phyloP scores from a whole-genome alignment of 2,113 vertebrate genomes.

The Coryphaenoides rupestris region DNA sequence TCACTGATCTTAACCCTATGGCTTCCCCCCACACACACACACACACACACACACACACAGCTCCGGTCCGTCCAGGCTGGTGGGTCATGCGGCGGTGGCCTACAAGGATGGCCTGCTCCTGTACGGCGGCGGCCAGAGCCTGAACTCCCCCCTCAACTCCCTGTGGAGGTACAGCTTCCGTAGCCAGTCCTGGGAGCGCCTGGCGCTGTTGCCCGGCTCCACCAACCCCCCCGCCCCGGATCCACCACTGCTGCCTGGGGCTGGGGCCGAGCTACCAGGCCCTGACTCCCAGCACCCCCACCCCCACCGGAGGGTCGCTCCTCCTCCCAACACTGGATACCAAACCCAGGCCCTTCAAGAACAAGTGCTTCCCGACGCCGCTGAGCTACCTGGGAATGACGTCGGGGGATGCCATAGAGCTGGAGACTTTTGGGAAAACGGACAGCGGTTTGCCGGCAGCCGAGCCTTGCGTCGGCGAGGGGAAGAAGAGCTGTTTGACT shows the following conservation, averaged over 20 bases:
- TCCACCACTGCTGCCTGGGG: constrained; percentile 77
- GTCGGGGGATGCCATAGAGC: constrained; percentile 68
- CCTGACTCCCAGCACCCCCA: no score
- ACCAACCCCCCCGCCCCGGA: constrained; percentile 65
- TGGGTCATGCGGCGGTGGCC: constrained; percentile 77
- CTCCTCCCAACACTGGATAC: not conserved
- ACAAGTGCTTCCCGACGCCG: constrained; percentile 60
- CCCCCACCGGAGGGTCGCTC: not conserved
- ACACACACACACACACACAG: constrained; percentile 58
- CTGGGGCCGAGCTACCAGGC: constrained; percentile 67
- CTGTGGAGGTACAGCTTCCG: constrained; percentile 81
- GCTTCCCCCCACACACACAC: no score
- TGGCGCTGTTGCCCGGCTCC: constrained; percentile 46
- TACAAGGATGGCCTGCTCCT: constrained; percentile 80
- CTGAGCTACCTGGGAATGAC: constrained; percentile 20
- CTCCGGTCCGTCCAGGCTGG: constrained; percentile 77
- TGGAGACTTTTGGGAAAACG: constrained; percentile 68
- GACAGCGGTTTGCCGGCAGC: not conserved
- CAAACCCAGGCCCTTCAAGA: constrained; percentile 62
- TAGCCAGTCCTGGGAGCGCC: constrained; percentile 71
- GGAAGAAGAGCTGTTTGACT: constrained; percentile 44
- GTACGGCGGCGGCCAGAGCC: constrained; percentile 79
- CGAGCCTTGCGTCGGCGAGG: constrained; percentile 7
- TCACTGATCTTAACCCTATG: not conserved
- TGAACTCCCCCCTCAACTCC: constrained; percentile 56